Evolutionary conservation across 2,113 vertebrate genomes (phyloP).

Genomic region (Sinocyclocheilus rhinocerous): DNA sequence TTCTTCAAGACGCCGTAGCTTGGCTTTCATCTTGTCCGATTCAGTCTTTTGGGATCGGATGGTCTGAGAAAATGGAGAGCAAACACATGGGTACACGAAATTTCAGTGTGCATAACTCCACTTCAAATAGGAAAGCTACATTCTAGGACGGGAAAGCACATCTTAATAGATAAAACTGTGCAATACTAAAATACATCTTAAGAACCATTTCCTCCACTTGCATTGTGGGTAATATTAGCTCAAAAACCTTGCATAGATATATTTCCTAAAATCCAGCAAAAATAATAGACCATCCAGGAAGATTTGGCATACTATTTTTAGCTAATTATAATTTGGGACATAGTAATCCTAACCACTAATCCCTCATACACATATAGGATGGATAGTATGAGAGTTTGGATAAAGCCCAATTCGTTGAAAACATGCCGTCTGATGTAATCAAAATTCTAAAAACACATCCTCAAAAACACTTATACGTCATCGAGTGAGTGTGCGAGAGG

Average conservation of each 20-base stretch:
- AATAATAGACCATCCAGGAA: not conserved
- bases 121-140: too few species aligned
- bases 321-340: not conserved
- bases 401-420: not conserved
- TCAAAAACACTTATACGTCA: slow-evolving; percentile 6
- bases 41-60: too few species aligned
- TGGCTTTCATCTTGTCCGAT: too few species aligned
- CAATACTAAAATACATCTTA: not conserved
- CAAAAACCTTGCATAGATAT: not conserved
- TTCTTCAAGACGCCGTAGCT: too few species aligned
- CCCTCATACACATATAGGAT: not conserved
- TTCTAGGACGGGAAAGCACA: too few species aligned
- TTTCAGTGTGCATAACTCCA: too few species aligned
- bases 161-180: too few species aligned
- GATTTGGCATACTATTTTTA: not conserved
- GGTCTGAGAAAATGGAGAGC: too few species aligned
- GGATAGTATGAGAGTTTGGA: not conserved
- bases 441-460: not conserved
- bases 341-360: slow-evolving; percentile 19
- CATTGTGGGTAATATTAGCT: not conserved
- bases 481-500: not conserved
- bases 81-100: too few species aligned
- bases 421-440: slow-evolving; percentile 6
- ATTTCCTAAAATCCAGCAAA: not conserved
- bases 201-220: not conserved